Evolutionary conservation across 1,140 invertebrate species (phyloP).

Genomic region (Pararge aegeria): DNA sequence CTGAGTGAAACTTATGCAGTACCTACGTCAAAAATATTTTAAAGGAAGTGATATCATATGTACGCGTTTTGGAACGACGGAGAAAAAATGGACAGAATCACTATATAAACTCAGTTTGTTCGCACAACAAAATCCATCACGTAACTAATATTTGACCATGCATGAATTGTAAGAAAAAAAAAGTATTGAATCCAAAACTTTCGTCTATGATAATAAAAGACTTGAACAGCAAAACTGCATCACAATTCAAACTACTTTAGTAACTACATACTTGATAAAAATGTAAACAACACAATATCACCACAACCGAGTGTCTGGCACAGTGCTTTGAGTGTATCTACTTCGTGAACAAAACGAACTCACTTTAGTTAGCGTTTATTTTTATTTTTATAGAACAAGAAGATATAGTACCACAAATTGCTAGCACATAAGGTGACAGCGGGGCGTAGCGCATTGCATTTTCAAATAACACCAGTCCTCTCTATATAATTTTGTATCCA

Average conservation of each 20-base stretch:
- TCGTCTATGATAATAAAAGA: constrained; percentile 62
- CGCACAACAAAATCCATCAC: constrained; percentile 51
- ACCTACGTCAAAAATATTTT: too few species aligned
- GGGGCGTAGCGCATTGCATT: too few species aligned
- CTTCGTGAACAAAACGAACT: neutral
- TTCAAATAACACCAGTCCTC: too few species aligned
- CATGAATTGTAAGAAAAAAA: constrained; percentile 41
- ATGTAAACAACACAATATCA: constrained; percentile 52
- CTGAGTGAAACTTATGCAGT: too few species aligned
- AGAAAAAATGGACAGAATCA: too few species aligned
- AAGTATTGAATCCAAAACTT: constrained; percentile 27
- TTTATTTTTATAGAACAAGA: neutral
- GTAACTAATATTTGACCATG: constrained; percentile 50
- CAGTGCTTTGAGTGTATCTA: constrained; percentile 17
- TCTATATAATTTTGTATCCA: too few species aligned
- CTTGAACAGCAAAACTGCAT: constrained; percentile 67
- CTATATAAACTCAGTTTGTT: neutral
- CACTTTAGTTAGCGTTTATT: neutral
- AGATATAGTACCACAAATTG: too few species aligned
- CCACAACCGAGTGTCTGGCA: constrained; percentile 73
- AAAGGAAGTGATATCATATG: too few species aligned
- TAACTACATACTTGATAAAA: constrained; percentile 48
- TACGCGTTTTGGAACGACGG: too few species aligned
- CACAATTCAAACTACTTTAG: constrained; percentile 59
- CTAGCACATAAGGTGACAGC: too few species aligned